phyloP scores from a whole-genome alignment of 2,113 vertebrate species.

The Atractosteus spatula region DNA sequence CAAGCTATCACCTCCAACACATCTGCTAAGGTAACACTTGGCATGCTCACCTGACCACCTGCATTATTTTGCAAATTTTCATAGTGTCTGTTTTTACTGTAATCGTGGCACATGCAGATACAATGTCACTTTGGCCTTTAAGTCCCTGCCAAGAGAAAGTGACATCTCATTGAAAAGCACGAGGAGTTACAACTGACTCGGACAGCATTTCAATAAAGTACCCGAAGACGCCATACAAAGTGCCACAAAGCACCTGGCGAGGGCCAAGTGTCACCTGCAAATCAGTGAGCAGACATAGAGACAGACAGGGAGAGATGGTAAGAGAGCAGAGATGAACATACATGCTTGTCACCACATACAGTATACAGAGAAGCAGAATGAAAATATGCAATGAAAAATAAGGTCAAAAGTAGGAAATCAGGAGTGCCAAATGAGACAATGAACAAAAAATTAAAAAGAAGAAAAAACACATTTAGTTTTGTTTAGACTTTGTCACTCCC shows the following conservation, averaged over 20 bases:
- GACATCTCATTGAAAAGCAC: slow-evolving; percentile 62
- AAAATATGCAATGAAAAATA: no score
- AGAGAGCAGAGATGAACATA: no score
- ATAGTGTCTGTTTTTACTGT: neutral
- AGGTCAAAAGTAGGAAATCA: no score
- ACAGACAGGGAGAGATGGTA: neutral
- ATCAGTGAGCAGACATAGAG: slow-evolving; percentile 24
- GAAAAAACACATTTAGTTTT: no score
- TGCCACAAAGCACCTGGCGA: slow-evolving; percentile 36
- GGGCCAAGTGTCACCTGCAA: slow-evolving; percentile 29
- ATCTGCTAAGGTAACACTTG: neutral
- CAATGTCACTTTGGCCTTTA: slow-evolving; percentile 49
- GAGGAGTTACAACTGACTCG: slow-evolving; percentile 49
- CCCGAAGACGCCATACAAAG: slow-evolving; percentile 50
- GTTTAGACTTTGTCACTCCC: no score
- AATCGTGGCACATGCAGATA: slow-evolving; percentile 35
- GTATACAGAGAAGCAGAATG: no score
- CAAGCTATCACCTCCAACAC: neutral
- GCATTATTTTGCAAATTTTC: slow-evolving; percentile 14
- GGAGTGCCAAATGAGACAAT: no score
- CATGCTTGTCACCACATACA: no score
- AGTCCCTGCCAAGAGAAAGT: slow-evolving; percentile 50
- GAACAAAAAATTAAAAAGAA: no score
- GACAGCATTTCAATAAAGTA: slow-evolving; percentile 60
- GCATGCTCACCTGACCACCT: neutral